Percentiles rank a stretch among this genome's conserved stretches.
These are phyloP conservation scores for Euspilapteryx auroguttella DNA, from an alignment of 2,888 invertebrate genomes.

Conservation along the genomic window DNA sequence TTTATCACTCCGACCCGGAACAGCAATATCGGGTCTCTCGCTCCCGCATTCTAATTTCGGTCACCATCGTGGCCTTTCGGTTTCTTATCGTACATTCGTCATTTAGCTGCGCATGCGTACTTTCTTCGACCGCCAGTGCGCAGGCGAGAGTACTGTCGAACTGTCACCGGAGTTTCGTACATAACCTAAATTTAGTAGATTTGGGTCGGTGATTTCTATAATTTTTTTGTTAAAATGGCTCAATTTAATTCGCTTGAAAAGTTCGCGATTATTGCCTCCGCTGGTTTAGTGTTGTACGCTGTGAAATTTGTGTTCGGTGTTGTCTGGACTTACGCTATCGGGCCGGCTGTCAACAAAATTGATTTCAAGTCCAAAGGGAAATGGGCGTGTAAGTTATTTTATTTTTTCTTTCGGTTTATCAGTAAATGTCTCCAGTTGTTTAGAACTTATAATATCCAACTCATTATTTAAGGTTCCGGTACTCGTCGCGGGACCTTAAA, in stretches of 20 bases:
- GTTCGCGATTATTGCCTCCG: constrained; percentile 40
- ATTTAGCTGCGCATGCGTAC: constrained; percentile 41
- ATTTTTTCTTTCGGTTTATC: no score
- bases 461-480: no score
- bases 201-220: constrained; percentile 7
- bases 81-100: constrained; percentile 15
- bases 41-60: constrained; percentile 1
- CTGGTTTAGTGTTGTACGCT: constrained; percentile 22
- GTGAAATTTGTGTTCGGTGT: constrained; percentile 18
- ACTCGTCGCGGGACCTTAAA: no score
- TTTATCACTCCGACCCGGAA: constrained; percentile 2
- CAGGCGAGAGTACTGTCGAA: constrained; percentile 43
- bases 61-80: constrained; percentile 4
- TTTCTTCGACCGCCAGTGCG: constrained; percentile 45
- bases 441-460: no score
- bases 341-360: constrained; percentile 59
- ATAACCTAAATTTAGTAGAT: constrained; percentile 21
- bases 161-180: constrained; percentile 19
- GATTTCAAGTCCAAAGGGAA: constrained; percentile 71
- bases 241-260: constrained; percentile 35
- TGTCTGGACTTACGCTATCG: constrained; percentile 42
- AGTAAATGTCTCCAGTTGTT: no score
- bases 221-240: constrained; percentile 17
- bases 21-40: constrained; percentile 1
- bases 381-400: constrained; percentile 78